A percentile compares a stretch with the other conserved stretches of the same genome.
Conservation (phyloP, 2,797 vertebrate species). For the Siniperca obscura region DNA sequence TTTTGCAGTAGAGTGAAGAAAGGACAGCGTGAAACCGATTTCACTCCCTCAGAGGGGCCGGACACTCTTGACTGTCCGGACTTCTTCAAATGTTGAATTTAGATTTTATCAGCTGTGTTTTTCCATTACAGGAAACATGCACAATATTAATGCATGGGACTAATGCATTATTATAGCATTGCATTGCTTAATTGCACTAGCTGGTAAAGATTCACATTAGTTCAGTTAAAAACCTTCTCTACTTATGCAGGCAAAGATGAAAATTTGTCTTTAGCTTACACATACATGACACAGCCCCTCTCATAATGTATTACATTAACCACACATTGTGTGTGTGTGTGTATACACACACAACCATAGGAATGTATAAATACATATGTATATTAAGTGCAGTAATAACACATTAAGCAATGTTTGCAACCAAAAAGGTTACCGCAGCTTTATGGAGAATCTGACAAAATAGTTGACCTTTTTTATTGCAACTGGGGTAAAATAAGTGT, state of each 20-base stretch:
- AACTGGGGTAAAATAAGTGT: not conserved
- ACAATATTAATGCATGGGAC: not conserved
- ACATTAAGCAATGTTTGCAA: not conserved
- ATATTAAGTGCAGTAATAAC: not conserved
- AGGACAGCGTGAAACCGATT: not conserved
- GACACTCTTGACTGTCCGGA: conserved; percentile 34
- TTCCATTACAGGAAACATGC: conserved; percentile 13
- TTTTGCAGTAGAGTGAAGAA: conserved; percentile 18
- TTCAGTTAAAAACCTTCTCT: not conserved
- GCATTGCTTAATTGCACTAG: not conserved
- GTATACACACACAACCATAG: not conserved
- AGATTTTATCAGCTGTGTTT: conserved; percentile 15
- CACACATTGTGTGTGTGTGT: not conserved
- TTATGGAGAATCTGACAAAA: not conserved
- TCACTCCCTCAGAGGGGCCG: not conserved
- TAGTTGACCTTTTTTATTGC: not conserved
- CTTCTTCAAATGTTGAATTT: conserved; percentile 16
- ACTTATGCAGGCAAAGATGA: not conserved
- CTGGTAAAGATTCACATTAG: not conserved
- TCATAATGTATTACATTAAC: not conserved
- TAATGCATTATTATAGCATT: not conserved
- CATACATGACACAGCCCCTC: not conserved
- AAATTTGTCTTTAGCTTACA: not conserved
- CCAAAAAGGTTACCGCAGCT: not conserved
- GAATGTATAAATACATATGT: not conserved